Conservation (phyloP, 1,140 invertebrate species). For the Luehdorfia chinensis region DNA sequence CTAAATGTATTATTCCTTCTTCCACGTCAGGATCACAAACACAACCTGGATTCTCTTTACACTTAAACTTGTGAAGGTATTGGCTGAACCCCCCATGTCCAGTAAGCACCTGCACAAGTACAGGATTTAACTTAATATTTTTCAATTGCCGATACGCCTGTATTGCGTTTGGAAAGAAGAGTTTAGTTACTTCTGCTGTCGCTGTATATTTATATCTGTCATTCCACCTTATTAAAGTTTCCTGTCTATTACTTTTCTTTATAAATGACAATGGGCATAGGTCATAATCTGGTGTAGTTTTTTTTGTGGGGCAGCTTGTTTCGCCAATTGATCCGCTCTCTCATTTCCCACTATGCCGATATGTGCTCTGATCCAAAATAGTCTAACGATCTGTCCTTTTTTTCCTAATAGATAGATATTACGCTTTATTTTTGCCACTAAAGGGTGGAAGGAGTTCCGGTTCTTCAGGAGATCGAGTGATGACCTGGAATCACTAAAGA, state of each 20-base stretch:
- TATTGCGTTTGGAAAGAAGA: slow-evolving; percentile 21
- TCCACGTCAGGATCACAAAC: too few relatives aligned
- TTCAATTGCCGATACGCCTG: slow-evolving; percentile 15
- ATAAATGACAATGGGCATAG: slow-evolving; percentile 19
- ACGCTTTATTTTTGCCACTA: slow-evolving; percentile 6
- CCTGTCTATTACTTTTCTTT: slow-evolving; percentile 19
- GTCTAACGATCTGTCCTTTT: slow-evolving; percentile 3
- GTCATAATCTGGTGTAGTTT: slow-evolving; percentile 14
- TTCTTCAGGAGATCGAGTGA: slow-evolving; percentile 8
- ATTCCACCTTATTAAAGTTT: slow-evolving; percentile 19
- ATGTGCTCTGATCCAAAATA: slow-evolving; percentile 31
- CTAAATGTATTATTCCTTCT: too few relatives aligned
- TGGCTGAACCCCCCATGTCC: slow-evolving; percentile 26
- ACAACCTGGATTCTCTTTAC: too few relatives aligned
- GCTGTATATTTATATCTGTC: slow-evolving; percentile 15
- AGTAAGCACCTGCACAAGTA: slow-evolving; percentile 19
- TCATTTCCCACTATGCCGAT: slow-evolving; percentile 27
- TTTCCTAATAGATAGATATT: background rate
- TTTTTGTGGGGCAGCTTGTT: background rate
- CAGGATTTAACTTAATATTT: slow-evolving; percentile 3
- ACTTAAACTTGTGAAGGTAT: slow-evolving; percentile 31
- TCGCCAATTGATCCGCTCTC: slow-evolving; percentile 31
- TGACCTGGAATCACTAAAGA: background rate
- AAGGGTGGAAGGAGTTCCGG: slow-evolving; percentile 9
- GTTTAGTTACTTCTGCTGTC: slow-evolving; percentile 21